Evolutionary conservation across 2,797 vertebrate genomes (phyloP), one percentile per base, ranked within the genome.

Genomic region (Chloroceryle inda): DNA sequence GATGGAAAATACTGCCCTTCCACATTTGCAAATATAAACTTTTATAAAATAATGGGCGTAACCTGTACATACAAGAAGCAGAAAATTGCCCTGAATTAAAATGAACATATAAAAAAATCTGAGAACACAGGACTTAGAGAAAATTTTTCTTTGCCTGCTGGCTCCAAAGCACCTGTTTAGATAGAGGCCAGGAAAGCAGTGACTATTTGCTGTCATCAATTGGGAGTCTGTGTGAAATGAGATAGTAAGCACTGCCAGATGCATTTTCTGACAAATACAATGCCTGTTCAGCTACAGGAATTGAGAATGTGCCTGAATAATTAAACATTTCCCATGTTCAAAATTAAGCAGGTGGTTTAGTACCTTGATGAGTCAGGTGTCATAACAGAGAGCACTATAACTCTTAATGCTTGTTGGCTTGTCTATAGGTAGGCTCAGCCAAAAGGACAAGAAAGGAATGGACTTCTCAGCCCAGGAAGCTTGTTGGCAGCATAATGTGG

Each of bases 361-460:
- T 88, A 96, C 82, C 82, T 94, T 92, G 86, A 79, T 92, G 89
- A 94, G 50, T 95, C 84, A 85, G 81, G 68, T 92, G 91, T 93
- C 68, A 61, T 80, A 88, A 80, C 61, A 87, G 91, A 95, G 82
- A 88, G 38, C 24, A 38, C 86, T 80, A 64, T 96, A 93, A 94
- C 61, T 88, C 81, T 88, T 91, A 74, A 72, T 74, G 85, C 91
- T 94, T 92, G 85, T 91, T 97, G 96, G 95, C 89, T 50, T 81
- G 49, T 66, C 66, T 78, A 2, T 38, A 83, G 62, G 62, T 58
- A 78, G 33, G 64, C 68, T 89, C n/a, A 94, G 94, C 96, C 96
- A 97, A 96, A 76, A 89, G 42, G 53, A 80, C 89, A 66, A 80
- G 93, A 85, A 89, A 89, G 45, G 87, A 94, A 94, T 1, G 18